Percentiles rank a stretch among this genome's conserved stretches.
phyloP scores from a whole-genome alignment of 2,113 vertebrate genomes.

The Xerus inauris region DNA sequence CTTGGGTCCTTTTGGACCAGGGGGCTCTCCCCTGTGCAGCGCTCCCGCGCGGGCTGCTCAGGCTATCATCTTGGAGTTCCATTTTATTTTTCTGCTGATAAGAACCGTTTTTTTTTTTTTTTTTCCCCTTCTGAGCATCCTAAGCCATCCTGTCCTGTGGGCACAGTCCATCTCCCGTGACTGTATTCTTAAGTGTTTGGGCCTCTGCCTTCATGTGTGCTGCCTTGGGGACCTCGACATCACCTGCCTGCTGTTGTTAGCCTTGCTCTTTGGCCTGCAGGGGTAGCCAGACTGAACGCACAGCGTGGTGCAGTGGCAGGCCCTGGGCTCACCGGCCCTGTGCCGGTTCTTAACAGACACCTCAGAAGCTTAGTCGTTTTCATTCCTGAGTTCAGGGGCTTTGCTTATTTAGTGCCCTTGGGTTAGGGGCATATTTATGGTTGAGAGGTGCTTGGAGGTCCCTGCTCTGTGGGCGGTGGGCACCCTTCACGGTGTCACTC shows the following conservation, averaged over 20 bases:
- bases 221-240: rapidly evolving
- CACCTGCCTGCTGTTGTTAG: rapidly evolving
- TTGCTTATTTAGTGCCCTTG: background rate
- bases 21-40: rapidly evolving
- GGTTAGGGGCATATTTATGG: rapidly evolving
- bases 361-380: background rate
- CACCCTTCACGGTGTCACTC: too few species aligned
- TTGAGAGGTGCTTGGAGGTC: background rate
- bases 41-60: too few species aligned
- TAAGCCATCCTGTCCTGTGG: rapidly evolving
- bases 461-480: background rate
- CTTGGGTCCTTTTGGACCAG: background rate
- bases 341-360: background rate
- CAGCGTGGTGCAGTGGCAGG: rapidly evolving
- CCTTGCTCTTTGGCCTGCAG: background rate
- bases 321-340: too few species aligned
- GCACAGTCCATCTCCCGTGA: rapidly evolving
- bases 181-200: background rate
- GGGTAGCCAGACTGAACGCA: rapidly evolving
- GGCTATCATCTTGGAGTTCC: background rate
- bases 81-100: rapidly evolving
- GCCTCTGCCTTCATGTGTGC: rapidly evolving
- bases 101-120: rapidly evolving
- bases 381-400: too few species aligned
- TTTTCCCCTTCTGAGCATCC: rapidly evolving